Conservation (phyloP, 2,888 invertebrate genomes). For the Hipparchia sbordonii region DNA sequence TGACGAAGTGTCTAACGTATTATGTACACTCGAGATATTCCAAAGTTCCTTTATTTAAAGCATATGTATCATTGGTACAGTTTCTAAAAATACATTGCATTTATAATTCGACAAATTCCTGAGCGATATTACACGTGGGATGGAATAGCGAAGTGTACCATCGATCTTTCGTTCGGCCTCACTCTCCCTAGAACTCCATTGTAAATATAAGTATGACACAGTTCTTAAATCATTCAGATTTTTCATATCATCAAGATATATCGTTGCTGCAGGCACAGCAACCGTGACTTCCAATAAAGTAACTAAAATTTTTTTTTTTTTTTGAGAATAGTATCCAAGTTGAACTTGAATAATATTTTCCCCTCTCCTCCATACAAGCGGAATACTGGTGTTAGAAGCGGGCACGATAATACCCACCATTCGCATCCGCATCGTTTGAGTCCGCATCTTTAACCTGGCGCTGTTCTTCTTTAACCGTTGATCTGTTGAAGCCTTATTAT, state of each 20-base stretch:
- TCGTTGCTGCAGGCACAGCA: too few species aligned
- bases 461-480: too few species aligned
- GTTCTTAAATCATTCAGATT: neutral
- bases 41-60: neutral
- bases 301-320: too few species aligned
- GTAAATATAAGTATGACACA: neutral
- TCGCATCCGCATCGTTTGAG: too few species aligned
- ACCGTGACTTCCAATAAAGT: too few species aligned
- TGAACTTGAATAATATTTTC: too few species aligned
- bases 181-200: neutral
- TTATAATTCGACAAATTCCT: neutral
- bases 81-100: slow-evolving; percentile 2
- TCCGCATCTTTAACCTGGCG: too few species aligned
- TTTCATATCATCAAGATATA: neutral
- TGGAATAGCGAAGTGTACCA: neutral
- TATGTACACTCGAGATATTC: neutral
- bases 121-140: neutral
- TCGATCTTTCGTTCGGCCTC: neutral
- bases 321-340: too few species aligned
- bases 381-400: too few species aligned
- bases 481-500: too few species aligned
- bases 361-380: too few species aligned
- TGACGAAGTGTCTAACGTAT: neutral
- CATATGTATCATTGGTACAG: neutral
- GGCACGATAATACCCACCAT: too few species aligned